phyloP scores from a whole-genome alignment of 2,888 invertebrate species.

The Elysia crispata region DNA sequence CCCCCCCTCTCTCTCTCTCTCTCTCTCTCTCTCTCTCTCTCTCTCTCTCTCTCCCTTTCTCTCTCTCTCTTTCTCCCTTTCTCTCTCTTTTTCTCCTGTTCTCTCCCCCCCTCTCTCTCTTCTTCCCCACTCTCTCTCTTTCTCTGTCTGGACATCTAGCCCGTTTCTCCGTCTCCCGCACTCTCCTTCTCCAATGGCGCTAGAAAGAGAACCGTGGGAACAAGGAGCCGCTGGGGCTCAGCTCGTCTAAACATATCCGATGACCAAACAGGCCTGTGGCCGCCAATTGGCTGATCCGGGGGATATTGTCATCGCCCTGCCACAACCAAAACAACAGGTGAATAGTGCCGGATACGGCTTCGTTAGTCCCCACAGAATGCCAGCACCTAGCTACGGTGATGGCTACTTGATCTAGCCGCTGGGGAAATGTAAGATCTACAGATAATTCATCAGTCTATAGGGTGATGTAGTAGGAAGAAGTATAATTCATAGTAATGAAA shows the following conservation, averaged over 20 bases:
- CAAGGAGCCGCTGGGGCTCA: no score
- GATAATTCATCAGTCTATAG: no score
- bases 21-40: not conserved
- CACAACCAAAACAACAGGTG: constrained; percentile 30
- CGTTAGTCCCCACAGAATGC: no score
- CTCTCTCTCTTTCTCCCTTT: constrained; percentile 11
- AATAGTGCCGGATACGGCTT: constrained; percentile 1
- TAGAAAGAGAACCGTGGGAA: constrained; percentile 34
- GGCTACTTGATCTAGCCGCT: no score
- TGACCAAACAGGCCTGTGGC: constrained; percentile 29
- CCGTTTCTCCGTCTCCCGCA: no score
- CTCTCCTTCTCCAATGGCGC: not conserved
- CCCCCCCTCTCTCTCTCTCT: not conserved
- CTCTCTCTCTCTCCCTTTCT: not conserved
- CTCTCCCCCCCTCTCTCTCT: not conserved
- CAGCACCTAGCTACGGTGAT: no score
- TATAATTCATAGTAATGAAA: no score
- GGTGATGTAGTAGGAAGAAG: no score
- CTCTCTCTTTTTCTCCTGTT: not conserved
- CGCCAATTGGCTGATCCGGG: constrained; percentile 14
- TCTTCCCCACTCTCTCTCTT: no score
- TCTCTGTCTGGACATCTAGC: no score
- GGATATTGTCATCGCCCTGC: constrained; percentile 27
- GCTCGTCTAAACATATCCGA: constrained; percentile 12
- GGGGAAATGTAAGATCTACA: no score